phyloP scores from a whole-genome alignment of 2,113 vertebrate genomes.

The Sclerurus mexicanus region DNA sequence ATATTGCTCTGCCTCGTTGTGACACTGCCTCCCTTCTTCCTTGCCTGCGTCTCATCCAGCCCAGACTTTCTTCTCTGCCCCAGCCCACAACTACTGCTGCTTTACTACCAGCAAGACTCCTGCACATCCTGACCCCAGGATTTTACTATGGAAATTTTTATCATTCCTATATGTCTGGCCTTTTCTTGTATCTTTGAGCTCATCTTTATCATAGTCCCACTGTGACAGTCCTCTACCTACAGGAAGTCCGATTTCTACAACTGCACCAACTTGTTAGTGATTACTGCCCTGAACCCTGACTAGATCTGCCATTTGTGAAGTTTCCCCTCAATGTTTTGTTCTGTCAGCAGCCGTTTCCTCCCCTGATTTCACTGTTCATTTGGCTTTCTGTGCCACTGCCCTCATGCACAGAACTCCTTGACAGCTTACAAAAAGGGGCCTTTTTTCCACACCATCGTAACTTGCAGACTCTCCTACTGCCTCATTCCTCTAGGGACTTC shows the following conservation, averaged over 20 bases:
- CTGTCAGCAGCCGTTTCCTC: constrained; percentile 13
- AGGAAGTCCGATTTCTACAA: constrained; percentile 24
- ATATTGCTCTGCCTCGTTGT: not conserved
- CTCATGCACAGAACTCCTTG: not conserved
- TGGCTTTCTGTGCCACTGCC: constrained; percentile 23
- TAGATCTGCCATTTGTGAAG: constrained; percentile 32
- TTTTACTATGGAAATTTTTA: constrained; percentile 67
- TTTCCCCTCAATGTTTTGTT: constrained; percentile 4
- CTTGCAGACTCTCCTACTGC: not conserved
- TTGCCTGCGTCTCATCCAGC: not conserved
- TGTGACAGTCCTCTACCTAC: constrained; percentile 21
- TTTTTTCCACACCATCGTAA: not conserved
- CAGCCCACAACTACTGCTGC: constrained; percentile 37
- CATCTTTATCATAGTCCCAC: constrained; percentile 45
- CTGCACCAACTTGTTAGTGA: not conserved
- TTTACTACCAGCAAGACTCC: constrained; percentile 63
- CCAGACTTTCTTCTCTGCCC: constrained; percentile 29
- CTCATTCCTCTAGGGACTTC: not conserved
- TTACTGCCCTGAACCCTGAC: constrained; percentile 14
- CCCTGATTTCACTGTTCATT: constrained; percentile 31
- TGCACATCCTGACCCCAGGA: constrained; percentile 62
- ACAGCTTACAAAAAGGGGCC: not conserved
- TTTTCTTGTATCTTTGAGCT: constrained; percentile 47
- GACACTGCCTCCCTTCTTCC: not conserved
- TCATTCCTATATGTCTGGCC: constrained; percentile 46